Base-by-base conservation (phyloP, 2,888 invertebrate genomes). In the Leptinotarsa peninsularis region DNA sequence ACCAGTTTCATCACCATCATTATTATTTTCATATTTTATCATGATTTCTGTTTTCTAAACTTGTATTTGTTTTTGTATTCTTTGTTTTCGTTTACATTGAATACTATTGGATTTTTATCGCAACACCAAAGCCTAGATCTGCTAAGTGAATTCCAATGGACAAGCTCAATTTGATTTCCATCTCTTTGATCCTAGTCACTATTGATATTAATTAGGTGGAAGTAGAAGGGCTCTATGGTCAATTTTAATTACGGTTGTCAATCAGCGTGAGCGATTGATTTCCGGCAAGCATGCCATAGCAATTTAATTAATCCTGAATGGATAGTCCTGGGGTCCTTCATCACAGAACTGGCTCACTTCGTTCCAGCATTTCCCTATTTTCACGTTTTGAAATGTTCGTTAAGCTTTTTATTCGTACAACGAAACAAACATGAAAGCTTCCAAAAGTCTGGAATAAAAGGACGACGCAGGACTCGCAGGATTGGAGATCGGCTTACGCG, bases 221-320 rank as follows among this genome's bases (percentile, higher is more conserved):
- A 54, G 18, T 54, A 10, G 18, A 13, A 54, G 54, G n/a, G 54
- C 54, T 54, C 18, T 13, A 43, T 17, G 73, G 60, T 67, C 66
- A 67, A 75, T 72, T 73, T 79, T 68, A 74, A 77, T 73, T 79
- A 76, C 69, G 67, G 68, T 18, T 77, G 77, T 74, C 73, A 72
- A 73, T 75, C 54, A 71, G 54, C 76, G 66, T 66, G 72, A 75
- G 70, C 74, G 78, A 78, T 75, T 79, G 76, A 78, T 79, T 76
- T 78, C 79, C 79, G 78, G 71, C 67, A 72, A 66, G 73, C 72
- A 68, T 70, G 63, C 33, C 72, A 56, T 56, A 71, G 58, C 73
- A 71, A 73, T 77, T 77, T 71, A 76, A 79, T 77, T 77, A 76
- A 74, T 77, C 68, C 69, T 23, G 74, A 74, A 72, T 75, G 70